Conservation (phyloP, 1,140 invertebrate species). For the Penaeus vannamei region DNA sequence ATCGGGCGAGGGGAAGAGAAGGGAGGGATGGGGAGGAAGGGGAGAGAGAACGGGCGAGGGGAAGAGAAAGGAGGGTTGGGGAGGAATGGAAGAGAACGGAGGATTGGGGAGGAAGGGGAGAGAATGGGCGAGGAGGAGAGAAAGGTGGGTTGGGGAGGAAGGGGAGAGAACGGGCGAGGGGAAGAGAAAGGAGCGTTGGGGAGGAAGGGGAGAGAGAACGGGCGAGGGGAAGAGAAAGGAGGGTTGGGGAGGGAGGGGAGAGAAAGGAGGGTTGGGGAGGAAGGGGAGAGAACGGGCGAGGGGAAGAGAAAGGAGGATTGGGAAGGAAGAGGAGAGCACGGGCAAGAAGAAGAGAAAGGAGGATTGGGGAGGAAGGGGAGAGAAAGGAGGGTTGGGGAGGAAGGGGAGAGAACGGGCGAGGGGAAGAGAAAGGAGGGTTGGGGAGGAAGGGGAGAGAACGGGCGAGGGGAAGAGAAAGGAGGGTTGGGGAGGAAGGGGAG, state of each 20-base stretch:
- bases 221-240: neutral
- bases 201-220: no score
- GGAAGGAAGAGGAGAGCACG: neutral
- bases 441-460: no score
- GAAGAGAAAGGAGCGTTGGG: no score
- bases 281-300: neutral
- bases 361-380: neutral
- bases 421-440: no score
- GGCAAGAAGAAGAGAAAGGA: no score
- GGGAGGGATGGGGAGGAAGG: no score
- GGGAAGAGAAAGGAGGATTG: neutral
- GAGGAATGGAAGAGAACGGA: neutral
- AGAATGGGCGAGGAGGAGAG: neutral
- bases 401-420: neutral
- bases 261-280: neutral
- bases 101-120: neutral
- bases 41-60: neutral
- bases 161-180: no score
- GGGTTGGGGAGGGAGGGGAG: neutral
- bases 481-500: no score
- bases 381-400: neutral
- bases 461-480: no score
- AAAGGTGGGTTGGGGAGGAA: no score
- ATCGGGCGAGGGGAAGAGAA: no score
- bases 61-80: neutral